Evolutionary conservation across 1,140 invertebrate genomes (phyloP).

Genomic region (Bombyx mori): DNA sequence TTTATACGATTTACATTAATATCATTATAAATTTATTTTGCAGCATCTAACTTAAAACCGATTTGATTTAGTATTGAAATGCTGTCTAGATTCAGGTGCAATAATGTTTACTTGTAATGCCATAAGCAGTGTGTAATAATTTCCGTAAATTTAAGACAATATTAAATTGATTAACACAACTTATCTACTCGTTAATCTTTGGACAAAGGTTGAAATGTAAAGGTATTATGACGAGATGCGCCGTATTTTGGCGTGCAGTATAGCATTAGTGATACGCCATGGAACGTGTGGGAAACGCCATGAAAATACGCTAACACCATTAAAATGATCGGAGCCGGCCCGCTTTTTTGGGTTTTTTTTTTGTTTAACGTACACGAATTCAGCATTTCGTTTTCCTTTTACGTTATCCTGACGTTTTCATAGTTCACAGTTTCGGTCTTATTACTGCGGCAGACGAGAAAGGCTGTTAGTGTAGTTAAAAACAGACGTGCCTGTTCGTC

Average conservation of each 20-base stretch:
- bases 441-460: slow-evolving; percentile 10
- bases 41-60: too few relatives aligned
- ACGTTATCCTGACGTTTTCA: slow-evolving; percentile 8
- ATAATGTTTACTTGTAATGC: too few relatives aligned
- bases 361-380: not conserved
- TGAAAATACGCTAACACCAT: slow-evolving; percentile 13
- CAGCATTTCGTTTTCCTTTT: slow-evolving; percentile 7
- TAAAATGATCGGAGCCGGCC: slow-evolving; percentile 1
- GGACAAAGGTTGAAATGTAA: slow-evolving; percentile 16
- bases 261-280: not conserved
- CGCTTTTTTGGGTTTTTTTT: not conserved
- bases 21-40: too few relatives aligned
- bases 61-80: too few relatives aligned
- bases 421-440: slow-evolving; percentile 15
- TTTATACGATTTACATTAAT: too few relatives aligned
- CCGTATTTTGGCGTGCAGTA: not conserved
- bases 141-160: too few relatives aligned
- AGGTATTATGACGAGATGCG: slow-evolving; percentile 37
- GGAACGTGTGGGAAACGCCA: slow-evolving; percentile 20
- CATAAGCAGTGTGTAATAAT: too few relatives aligned
- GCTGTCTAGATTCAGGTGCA: too few relatives aligned
- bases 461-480: slow-evolving; percentile 6
- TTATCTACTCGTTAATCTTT: slow-evolving; percentile 2
- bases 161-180: too few relatives aligned
- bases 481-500: slow-evolving; percentile 6